phyloP scores from a whole-genome alignment of 2,797 vertebrate species.

The Champsocephalus esox region DNA sequence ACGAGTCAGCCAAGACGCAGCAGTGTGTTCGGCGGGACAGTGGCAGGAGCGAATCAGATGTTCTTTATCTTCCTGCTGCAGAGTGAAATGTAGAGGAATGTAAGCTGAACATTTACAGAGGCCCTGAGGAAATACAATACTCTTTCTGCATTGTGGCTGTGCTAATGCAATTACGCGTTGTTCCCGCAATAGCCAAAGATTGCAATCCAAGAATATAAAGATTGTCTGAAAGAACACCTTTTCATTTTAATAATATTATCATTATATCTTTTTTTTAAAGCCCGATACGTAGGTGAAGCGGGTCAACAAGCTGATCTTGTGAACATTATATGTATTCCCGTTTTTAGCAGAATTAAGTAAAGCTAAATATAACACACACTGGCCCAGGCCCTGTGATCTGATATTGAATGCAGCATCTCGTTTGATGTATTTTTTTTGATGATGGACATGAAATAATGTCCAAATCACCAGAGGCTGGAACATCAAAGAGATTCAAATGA shows the following conservation, averaged over 20 bases:
- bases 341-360: conserved; percentile 28
- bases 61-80: conserved; percentile 79
- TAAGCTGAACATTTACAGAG: conserved; percentile 75
- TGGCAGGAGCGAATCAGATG: conserved; percentile 68
- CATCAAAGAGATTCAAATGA: conserved; percentile 81
- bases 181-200: conserved; percentile 73
- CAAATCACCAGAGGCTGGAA: conserved; percentile 78
- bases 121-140: conserved; percentile 80
- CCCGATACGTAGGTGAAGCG: background rate
- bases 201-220: conserved; percentile 74
- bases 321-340: conserved; percentile 40
- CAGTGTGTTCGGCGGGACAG: conserved; percentile 53
- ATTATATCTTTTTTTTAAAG: conserved; percentile 14
- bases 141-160: conserved; percentile 73
- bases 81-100: conserved; percentile 80
- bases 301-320: conserved; percentile 31
- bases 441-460: conserved; percentile 86
- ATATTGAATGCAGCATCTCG: conserved; percentile 75
- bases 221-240: conserved; percentile 71
- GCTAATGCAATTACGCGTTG: conserved; percentile 82
- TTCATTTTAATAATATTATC: conserved; percentile 61
- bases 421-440: conserved; percentile 87
- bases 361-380: background rate
- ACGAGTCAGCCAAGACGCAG: conserved; percentile 41
- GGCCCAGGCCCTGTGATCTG: conserved; percentile 64